Evolutionary conservation across 2,797 vertebrate species (phyloP), one percentile per base, ranked within the genome.

Genomic region (Etheostoma nigrum): DNA sequence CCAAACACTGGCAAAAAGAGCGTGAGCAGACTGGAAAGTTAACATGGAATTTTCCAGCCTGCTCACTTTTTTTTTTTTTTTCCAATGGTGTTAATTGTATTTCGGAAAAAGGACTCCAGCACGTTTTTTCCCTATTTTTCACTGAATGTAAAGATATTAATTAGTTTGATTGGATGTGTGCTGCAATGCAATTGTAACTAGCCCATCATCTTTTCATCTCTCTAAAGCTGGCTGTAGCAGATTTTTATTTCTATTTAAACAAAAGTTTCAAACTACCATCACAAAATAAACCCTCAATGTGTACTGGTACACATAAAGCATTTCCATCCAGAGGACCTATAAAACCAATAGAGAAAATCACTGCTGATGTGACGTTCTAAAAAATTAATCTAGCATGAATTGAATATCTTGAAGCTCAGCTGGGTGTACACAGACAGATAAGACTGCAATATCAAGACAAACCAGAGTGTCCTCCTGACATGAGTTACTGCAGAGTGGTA

Each of bases 321-420:
- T 68, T 79, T 80, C 69, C 72, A 72, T 81, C 53, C 74, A 75
- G 61, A 68, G 65, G 64, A 63, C 57, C 57, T 69, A 75, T 67
- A 79, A 67, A 85, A 80, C 58, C 72, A 40, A 45, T 69, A 25
- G 61, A 16, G 33, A 75, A 85, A 82, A 65, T 66, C 64, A 58
- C 48, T 64, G 36, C 74, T 72, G 86, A 81, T 79, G 81, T 71
- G 79, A 81, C 23, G 14, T 44, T 75, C 59, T 51, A 48, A 79
- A 74, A 81, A 87, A 85, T 87, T 64, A 84, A 89, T 84, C 82
- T 51, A 33, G 83, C 5, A 44, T 79, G 61, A 91, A 87, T 83
- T 55, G 82, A 63, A 64, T 64, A 66, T 73, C 66, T 59, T 72
- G 75, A 70, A 82, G 82, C 79, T 70, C 62, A 52, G 72, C 72